phyloP scores from a whole-genome alignment of 2,797 vertebrate genomes.

The Todus mexicanus region DNA sequence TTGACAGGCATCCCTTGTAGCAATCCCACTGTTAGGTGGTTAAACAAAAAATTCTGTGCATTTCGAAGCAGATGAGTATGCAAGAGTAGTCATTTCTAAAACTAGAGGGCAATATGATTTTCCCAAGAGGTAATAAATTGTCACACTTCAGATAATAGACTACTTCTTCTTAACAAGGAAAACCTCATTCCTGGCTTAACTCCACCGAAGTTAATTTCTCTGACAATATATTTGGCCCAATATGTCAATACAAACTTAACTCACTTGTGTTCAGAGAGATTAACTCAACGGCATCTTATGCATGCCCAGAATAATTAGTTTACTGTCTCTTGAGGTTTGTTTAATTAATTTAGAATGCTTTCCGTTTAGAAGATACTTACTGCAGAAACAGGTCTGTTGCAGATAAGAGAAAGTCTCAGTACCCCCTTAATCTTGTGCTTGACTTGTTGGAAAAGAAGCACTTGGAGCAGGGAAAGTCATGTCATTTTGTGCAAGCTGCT shows the following conservation, averaged over 20 bases:
- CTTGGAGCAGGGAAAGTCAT: background rate
- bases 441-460: background rate
- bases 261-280: constrained; percentile 50
- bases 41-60: background rate
- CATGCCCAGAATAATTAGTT: constrained; percentile 57
- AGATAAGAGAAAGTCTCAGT: constrained; percentile 5
- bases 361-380: constrained; percentile 37
- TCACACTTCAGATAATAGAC: background rate
- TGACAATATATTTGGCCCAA: constrained; percentile 41
- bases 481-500: background rate
- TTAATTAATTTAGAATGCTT: constrained; percentile 55
- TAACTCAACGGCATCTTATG: constrained; percentile 37
- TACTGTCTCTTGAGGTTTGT: constrained; percentile 31
- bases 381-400: background rate
- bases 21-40: background rate
- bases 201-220: constrained; percentile 26
- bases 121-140: background rate
- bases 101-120: background rate
- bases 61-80: background rate
- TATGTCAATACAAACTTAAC: constrained; percentile 45
- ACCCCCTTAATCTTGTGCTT: background rate
- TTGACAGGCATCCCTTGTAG: background rate
- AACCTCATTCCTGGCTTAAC: constrained; percentile 24
- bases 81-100: background rate
- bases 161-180: constrained; percentile 3